Conservation (phyloP, 1,140 invertebrate genomes). For the Trinorchestia longiramus region DNA sequence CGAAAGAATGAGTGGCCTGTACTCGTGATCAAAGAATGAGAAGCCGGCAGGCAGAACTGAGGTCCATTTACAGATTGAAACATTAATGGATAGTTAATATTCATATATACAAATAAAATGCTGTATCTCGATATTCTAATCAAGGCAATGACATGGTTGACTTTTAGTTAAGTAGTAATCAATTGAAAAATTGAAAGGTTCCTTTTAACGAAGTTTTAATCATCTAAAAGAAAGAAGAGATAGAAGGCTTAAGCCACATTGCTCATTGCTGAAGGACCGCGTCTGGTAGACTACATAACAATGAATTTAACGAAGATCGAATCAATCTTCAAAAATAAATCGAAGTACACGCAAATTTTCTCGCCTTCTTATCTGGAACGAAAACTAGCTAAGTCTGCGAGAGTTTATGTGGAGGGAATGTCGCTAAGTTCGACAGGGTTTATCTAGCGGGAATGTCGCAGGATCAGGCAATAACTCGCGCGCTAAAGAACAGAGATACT, state of each 20-base stretch:
- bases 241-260: background rate
- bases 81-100: background rate
- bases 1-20: background rate
- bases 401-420: slow-evolving; percentile 7
- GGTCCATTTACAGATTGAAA: background rate
- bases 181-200: background rate
- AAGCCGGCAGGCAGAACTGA: too few relatives aligned
- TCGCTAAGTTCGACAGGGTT: slow-evolving; percentile 2
- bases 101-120: background rate
- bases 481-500: slow-evolving; percentile 34
- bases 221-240: background rate
- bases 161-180: background rate
- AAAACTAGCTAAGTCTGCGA: background rate
- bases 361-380: background rate
- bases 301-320: background rate
- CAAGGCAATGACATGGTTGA: background rate
- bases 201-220: background rate
- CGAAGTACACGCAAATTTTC: background rate
- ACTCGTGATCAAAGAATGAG: background rate
- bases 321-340: background rate
- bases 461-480: slow-evolving; percentile 8
- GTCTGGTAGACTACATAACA: background rate
- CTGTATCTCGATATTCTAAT: background rate
- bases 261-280: too few relatives aligned
- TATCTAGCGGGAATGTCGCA: slow-evolving; percentile 44